Evolutionary conservation across 2,797 vertebrate species (phyloP).

Genomic region (Fistularia commersonii): DNA sequence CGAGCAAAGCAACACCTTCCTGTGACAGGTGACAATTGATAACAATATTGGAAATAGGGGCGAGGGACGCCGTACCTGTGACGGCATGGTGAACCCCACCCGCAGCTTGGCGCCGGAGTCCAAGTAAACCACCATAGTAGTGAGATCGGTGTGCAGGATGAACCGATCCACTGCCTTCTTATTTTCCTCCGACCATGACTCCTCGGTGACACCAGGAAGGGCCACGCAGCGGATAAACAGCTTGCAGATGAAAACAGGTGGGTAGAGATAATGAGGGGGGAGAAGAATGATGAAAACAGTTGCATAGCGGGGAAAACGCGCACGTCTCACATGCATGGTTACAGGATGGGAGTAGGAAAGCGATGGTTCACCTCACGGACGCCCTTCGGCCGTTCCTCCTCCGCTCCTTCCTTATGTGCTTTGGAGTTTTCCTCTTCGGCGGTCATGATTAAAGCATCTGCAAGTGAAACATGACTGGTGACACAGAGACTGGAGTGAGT

Average conservation of each 20-base stretch:
- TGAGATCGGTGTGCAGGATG: constrained; percentile 63
- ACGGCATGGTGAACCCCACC: constrained; percentile 68
- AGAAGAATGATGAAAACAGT: neutral
- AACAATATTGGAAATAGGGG: neutral
- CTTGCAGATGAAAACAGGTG: constrained; percentile 16
- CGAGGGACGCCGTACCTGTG: constrained; percentile 62
- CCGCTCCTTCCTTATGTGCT: too few species aligned
- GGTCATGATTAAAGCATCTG: too few species aligned
- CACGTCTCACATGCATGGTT: too few species aligned
- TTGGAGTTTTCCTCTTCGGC: too few species aligned
- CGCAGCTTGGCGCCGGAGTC: constrained; percentile 42
- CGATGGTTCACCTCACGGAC: too few species aligned
- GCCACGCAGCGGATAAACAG: constrained; percentile 59
- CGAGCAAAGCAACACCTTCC: neutral
- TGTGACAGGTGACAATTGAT: neutral
- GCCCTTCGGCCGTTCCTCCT: too few species aligned
- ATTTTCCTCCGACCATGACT: constrained; percentile 76
- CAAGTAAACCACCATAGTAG: constrained; percentile 56
- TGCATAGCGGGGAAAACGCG: too few species aligned
- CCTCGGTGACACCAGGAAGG: constrained; percentile 63
- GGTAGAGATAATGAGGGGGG: neutral
- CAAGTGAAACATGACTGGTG: too few species aligned
- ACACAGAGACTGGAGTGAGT: too few species aligned
- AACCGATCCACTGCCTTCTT: constrained; percentile 71
- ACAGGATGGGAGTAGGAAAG: too few species aligned